These are phyloP conservation scores for Chaitophorus viminalis DNA, from an alignment of 2,888 invertebrate genomes.

Conservation along the genomic window DNA sequence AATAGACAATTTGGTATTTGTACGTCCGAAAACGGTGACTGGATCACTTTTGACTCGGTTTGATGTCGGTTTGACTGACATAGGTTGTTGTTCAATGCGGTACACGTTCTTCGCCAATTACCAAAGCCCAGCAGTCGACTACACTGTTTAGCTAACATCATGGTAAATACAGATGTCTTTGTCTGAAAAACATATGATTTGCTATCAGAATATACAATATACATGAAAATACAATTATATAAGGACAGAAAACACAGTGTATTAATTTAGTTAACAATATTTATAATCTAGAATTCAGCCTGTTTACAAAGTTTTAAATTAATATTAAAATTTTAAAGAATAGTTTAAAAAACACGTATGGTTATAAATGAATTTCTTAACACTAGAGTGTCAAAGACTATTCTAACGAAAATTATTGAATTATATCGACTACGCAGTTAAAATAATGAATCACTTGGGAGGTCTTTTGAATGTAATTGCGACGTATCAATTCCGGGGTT, in stretches of 20 bases:
- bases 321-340: background rate
- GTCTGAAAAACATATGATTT: background rate
- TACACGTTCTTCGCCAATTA: background rate
- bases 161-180: background rate
- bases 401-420: background rate
- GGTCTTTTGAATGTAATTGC: background rate
- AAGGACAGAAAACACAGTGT: no score
- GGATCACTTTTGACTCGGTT: conserved; percentile 33
- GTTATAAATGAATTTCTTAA: background rate
- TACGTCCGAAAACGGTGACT: conserved; percentile 64
- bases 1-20: conserved; percentile 66
- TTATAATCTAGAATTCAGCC: background rate
- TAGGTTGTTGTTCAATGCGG: background rate
- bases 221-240: no score
- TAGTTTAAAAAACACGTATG: background rate
- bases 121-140: background rate
- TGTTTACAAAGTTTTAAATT: background rate
- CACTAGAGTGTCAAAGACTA: background rate
- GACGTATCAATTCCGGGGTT: no score
- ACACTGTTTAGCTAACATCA: conserved; percentile 17
- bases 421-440: background rate
- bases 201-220: background rate
- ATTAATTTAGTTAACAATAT: background rate
- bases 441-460: background rate
- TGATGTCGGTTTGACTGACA: conserved; percentile 1